Conservation (phyloP, 2,888 invertebrate genomes). For the Paralinhomoeus sp. region DNA sequence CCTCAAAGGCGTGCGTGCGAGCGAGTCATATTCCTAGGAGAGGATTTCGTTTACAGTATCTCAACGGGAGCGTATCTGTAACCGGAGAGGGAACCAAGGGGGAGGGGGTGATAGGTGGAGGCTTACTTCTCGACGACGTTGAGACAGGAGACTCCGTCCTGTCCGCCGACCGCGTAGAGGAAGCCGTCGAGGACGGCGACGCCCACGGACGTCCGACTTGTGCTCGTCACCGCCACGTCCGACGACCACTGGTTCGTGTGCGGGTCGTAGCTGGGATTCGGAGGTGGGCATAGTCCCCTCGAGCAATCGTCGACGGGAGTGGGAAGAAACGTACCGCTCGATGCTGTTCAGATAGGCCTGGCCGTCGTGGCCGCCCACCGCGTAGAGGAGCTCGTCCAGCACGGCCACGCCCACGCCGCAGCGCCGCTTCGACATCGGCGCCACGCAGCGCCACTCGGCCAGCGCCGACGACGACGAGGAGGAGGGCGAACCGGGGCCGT, state of each 20-base stretch:
- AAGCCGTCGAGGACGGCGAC: slow-evolving; percentile 89
- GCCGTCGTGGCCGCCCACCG: slow-evolving; percentile 90
- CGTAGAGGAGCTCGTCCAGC: slow-evolving; percentile 77
- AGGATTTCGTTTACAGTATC: too few species aligned
- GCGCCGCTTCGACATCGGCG: slow-evolving; percentile 86
- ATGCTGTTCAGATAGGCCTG: slow-evolving; percentile 55
- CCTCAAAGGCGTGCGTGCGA: too few species aligned
- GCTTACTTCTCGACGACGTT: slow-evolving; percentile 48
- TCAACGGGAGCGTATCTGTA: too few species aligned
- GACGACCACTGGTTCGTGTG: slow-evolving; percentile 93
- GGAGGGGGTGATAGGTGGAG: too few species aligned
- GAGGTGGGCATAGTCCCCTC: background rate
- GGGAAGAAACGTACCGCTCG: too few species aligned
- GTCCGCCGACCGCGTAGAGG: slow-evolving; percentile 80
- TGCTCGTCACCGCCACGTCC: slow-evolving; percentile 92
- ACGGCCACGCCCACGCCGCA: slow-evolving; percentile 65
- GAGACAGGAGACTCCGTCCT: slow-evolving; percentile 78
- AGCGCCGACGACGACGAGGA: too few species aligned
- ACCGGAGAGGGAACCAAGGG: too few species aligned
- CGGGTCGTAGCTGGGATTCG: slow-evolving; percentile 68
- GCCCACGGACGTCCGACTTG: slow-evolving; percentile 89
- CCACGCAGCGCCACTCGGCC: slow-evolving; percentile 93
- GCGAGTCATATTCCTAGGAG: too few species aligned
- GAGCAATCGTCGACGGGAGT: too few species aligned
- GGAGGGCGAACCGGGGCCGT: too few species aligned